A percentile compares a stretch with the other conserved stretches of the same genome.
Evolutionary conservation across 2,888 invertebrate species (phyloP).

Genomic region (Dynastes grantii): DNA sequence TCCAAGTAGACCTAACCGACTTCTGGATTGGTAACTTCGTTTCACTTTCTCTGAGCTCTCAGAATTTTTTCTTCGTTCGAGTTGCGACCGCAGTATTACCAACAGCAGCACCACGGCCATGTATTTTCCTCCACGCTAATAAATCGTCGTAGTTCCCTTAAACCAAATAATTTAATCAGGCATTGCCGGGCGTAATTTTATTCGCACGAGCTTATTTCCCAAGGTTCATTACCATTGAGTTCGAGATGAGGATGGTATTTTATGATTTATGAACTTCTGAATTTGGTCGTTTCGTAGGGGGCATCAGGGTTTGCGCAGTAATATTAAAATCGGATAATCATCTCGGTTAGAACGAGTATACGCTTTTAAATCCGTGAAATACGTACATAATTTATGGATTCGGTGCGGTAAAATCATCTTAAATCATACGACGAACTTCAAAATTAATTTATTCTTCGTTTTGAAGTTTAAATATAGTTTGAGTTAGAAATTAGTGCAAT

Average conservation of each 20-base stretch:
- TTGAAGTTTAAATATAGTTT: too few relatives aligned
- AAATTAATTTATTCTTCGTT: too few relatives aligned
- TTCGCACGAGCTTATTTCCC: conserved; percentile 45
- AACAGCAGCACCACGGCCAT: too few relatives aligned
- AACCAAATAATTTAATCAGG: conserved; percentile 48
- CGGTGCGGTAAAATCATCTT: too few relatives aligned
- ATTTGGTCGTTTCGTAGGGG: conserved; percentile 30
- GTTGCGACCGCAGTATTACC: neutral
- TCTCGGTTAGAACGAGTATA: neutral
- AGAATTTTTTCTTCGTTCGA: conserved; percentile 2
- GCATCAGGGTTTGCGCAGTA: conserved; percentile 34
- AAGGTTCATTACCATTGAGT: conserved; percentile 51
- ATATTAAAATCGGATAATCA: conserved; percentile 22
- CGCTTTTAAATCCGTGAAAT: too few relatives aligned
- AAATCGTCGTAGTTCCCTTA: conserved; percentile 35
- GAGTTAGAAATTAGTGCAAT: too few relatives aligned
- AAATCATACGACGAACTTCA: too few relatives aligned
- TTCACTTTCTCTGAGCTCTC: neutral
- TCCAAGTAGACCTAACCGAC: conserved; percentile 27
- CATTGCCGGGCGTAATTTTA: conserved; percentile 35
- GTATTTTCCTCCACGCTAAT: conserved; percentile 4
- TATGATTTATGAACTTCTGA: conserved; percentile 51
- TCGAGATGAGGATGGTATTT: conserved; percentile 50
- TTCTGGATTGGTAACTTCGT: neutral
- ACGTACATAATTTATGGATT: too few relatives aligned